Conservation (phyloP, 2,113 vertebrate genomes). For the Elanus axillaris region DNA sequence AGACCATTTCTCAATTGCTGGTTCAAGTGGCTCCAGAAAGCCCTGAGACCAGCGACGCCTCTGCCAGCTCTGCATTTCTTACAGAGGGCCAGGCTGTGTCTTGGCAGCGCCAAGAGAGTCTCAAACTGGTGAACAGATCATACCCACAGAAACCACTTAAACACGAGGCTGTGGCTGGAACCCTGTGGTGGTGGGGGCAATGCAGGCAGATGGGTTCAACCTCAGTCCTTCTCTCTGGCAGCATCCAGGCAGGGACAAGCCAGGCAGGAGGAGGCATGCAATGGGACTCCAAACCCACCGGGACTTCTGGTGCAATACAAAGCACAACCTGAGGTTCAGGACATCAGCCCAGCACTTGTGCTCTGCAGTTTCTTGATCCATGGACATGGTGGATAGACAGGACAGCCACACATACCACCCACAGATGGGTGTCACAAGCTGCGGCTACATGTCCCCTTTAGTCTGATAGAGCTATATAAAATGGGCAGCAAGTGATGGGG, state of each 20-base stretch:
- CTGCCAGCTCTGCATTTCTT: neutral
- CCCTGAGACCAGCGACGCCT: neutral
- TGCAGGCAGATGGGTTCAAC: neutral
- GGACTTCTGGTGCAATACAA: neutral
- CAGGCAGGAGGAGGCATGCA: neutral
- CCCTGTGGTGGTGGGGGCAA: neutral
- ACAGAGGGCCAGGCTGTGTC: neutral
- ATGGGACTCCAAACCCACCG: neutral
- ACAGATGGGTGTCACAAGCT: neutral
- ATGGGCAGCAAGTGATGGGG: accelerated
- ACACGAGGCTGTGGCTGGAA: neutral
- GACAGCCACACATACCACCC: accelerated
- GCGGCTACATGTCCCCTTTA: neutral
- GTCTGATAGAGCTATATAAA: neutral
- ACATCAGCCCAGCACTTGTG: neutral
- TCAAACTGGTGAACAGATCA: neutral
- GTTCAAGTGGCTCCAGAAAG: neutral
- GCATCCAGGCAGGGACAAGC: neutral
- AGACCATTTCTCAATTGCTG: neutral
- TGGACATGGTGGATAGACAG: neutral
- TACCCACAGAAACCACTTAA: neutral
- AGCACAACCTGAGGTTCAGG: neutral
- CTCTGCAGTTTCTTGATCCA: neutral
- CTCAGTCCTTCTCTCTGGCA: neutral
- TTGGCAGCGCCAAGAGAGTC: neutral